Evolutionary conservation across 2,797 vertebrate species (phyloP), one percentile per base, ranked within the genome.

Genomic region (Acanthiza pusilla): DNA sequence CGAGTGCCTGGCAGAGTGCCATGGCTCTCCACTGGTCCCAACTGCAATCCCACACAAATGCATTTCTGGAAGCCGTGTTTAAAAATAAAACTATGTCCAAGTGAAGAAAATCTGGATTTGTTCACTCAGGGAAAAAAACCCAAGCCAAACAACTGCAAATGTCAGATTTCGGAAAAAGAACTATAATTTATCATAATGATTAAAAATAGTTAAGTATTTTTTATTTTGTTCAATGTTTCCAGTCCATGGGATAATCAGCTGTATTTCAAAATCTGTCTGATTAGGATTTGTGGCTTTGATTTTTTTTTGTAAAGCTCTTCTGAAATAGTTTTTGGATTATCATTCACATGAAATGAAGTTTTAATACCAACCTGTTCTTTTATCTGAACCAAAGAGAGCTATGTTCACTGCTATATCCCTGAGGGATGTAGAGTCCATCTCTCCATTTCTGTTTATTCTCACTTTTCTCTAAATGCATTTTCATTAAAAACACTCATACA

Each of bases 81-180:
- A 96, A 96, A 97, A 93, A 96, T 89, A 95, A 94, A 96, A 74
- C 61, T 54, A 54, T 18, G 85, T 74, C 89, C 71, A 88, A 92
- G 74, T 26, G 40, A 87, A 95, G 91, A 89, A 89, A 94, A 88
- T 71, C 73, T 90, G 85, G 53, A 93, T 82, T 79, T 1, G 27
- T 91, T 94, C 89, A 85, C 74, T 79, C 50, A 43, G 40, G 38
- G 42, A 19, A 70, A n/a, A 76, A 19, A 36, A 70, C 11, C 1
- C 43, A 73, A 40, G 36, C 10, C 47, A 53, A 84, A 89, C 62
- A 91, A 82, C 34, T 47, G 55, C 71, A 90, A 90, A 92, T 53
- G 25, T 23, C 50, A 38, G 38, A 82, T 90, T 90, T 91, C 90
- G 26, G 38, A 65, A 85, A 71, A 84, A 67, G 18, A 95, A 88